These are phyloP conservation scores for Diplodus puntazzo DNA, from an alignment of 2,797 vertebrate genomes.

Conservation along the genomic window DNA sequence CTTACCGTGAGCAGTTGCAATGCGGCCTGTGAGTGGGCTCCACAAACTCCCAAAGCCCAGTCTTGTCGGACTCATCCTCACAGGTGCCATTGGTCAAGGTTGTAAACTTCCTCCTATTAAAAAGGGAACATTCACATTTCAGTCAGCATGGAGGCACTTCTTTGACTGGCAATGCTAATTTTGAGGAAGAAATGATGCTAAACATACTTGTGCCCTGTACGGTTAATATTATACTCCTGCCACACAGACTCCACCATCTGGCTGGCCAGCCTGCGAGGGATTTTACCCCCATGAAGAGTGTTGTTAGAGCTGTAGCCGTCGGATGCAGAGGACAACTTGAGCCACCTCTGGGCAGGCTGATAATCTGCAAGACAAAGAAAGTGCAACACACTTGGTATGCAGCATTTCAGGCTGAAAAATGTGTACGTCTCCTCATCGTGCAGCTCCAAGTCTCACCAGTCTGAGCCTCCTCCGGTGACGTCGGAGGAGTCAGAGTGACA, in stretches of 20 bases:
- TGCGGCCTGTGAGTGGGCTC: conserved; percentile 92
- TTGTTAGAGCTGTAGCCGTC: conserved; percentile 92
- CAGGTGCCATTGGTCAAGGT: conserved; percentile 90
- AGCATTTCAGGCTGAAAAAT: background rate
- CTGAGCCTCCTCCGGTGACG: conserved; percentile 95
- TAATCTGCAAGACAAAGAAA: conserved; percentile 80
- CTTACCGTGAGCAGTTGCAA: conserved; percentile 95
- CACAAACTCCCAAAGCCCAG: conserved; percentile 95
- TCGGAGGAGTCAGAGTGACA: conserved; percentile 94
- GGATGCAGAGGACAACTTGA: conserved; percentile 91
- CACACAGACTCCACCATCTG: conserved; percentile 96
- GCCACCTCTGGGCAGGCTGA: conserved; percentile 93
- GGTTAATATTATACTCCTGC: conserved; percentile 97
- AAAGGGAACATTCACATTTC: conserved; percentile 9
- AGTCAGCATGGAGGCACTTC: background rate
- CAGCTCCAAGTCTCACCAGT: conserved; percentile 82
- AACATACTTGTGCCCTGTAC: conserved; percentile 94
- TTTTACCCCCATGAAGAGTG: conserved; percentile 94
- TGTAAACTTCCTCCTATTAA: conserved; percentile 93
- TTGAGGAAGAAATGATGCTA: background rate
- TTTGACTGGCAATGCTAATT: background rate
- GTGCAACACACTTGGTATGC: background rate
- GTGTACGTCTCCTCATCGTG: background rate
- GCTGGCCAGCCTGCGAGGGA: conserved; percentile 93
- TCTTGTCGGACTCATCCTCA: conserved; percentile 93